Evolutionary conservation across 2,888 invertebrate species (phyloP).

Genomic region (Trypoxylon attenuatum): DNA sequence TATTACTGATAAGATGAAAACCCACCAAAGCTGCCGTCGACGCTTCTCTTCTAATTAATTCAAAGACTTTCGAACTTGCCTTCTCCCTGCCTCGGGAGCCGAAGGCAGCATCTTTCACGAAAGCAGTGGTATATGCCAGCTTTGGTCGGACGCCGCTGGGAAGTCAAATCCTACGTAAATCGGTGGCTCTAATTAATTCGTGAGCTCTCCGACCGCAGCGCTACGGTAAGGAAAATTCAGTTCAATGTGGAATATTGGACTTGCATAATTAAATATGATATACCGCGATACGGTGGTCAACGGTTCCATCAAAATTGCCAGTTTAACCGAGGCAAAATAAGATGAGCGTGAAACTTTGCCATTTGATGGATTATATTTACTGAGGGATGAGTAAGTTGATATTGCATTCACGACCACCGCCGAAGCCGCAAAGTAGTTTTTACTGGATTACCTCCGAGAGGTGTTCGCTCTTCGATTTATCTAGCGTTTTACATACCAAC

Average conservation of each 20-base stretch:
- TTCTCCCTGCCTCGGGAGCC: not conserved
- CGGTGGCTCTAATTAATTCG: not conserved
- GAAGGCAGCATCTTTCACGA: not conserved
- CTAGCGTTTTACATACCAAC: conserved; percentile 43
- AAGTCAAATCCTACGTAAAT: not conserved
- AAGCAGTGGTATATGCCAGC: not conserved
- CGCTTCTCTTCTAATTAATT: not conserved
- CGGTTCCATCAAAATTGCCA: too few species aligned
- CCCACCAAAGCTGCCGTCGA: not conserved
- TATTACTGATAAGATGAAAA: not conserved
- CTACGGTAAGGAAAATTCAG: too few species aligned
- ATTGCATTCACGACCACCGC: too few species aligned
- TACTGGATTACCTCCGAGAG: too few species aligned
- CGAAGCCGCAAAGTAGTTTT: too few species aligned
- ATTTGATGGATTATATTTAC: too few species aligned
- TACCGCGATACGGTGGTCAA: too few species aligned
- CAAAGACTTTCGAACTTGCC: not conserved
- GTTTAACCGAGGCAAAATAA: too few species aligned
- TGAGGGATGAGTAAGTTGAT: too few species aligned
- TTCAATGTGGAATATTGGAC: too few species aligned
- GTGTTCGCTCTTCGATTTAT: conserved; percentile 18
- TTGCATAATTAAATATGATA: too few species aligned
- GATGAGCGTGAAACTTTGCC: too few species aligned
- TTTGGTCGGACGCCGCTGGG: not conserved
- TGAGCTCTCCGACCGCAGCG: not conserved